Percentiles rank a stretch among this genome's conserved stretches.
phyloP scores from a whole-genome alignment of 2,888 invertebrate genomes.

The Perizoma affinitatum region DNA sequence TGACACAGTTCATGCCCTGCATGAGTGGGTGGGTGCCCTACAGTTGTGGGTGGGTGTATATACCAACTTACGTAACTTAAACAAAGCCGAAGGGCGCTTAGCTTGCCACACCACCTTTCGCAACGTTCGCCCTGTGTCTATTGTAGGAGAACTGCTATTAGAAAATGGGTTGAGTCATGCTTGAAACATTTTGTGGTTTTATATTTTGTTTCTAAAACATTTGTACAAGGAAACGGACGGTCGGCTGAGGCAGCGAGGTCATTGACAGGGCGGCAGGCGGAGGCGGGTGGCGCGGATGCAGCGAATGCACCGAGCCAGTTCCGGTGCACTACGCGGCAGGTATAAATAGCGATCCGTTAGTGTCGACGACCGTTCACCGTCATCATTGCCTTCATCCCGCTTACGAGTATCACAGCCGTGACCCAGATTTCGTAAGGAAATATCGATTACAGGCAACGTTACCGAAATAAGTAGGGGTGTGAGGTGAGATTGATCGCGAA shows the following conservation, averaged over 20 bases:
- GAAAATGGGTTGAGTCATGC: constrained; percentile 26
- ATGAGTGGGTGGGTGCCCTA: constrained; percentile 68
- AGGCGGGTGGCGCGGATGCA: constrained; percentile 76
- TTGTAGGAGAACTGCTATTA: constrained; percentile 40
- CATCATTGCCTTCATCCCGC: constrained; percentile 61
- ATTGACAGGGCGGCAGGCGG: constrained; percentile 75
- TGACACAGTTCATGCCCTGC: constrained; percentile 74
- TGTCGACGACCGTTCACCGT: constrained; percentile 80
- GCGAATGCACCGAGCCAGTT: constrained; percentile 80
- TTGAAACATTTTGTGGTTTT: constrained; percentile 28
- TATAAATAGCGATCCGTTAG: constrained; percentile 84
- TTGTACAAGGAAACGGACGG: constrained; percentile 39
- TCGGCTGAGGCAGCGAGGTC: constrained; percentile 62
- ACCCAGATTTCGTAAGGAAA: constrained; percentile 64
- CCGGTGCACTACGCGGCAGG: constrained; percentile 82
- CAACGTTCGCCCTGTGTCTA: constrained; percentile 65
- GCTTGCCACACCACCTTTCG: constrained; percentile 71
- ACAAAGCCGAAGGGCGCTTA: constrained; percentile 76
- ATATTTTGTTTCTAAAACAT: constrained; percentile 17
- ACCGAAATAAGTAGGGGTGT: constrained; percentile 43
- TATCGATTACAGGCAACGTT: constrained; percentile 40
- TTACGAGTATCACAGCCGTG: constrained; percentile 58
- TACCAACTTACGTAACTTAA: constrained; percentile 71
- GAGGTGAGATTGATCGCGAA: constrained; percentile 52
- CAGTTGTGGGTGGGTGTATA: constrained; percentile 71